Percentiles rank a stretch among this genome's conserved stretches.
phyloP scores from a whole-genome alignment of 2,113 vertebrate genomes.

The Orthonyx spaldingii region DNA sequence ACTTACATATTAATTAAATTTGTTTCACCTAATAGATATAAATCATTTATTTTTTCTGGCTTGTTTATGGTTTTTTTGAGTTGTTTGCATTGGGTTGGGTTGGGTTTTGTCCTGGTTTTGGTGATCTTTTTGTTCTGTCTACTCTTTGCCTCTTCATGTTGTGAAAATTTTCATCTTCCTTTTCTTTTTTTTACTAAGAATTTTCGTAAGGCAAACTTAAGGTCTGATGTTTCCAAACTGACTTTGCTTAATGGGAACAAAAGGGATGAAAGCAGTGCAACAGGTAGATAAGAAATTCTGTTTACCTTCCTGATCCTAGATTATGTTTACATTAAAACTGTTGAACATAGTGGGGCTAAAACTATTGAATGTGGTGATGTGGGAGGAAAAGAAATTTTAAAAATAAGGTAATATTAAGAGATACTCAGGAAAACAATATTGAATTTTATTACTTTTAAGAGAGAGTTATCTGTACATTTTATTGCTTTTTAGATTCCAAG shows the following conservation, averaged over 20 bases:
- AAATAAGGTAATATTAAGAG: background rate
- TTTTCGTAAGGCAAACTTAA: background rate
- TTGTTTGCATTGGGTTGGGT: background rate
- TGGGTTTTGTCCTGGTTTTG: background rate
- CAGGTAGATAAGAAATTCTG: background rate
- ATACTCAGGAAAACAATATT: background rate
- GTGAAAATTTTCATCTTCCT: background rate
- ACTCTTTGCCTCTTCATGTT: accelerated
- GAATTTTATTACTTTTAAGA: background rate
- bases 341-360: background rate
- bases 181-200: background rate
- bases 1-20: background rate
- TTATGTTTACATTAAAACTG: background rate
- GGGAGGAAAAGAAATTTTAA: background rate
- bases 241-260: background rate
- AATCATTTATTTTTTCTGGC: accelerated
- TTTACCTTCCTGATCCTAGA: background rate
- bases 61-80: background rate
- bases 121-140: background rate
- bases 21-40: background rate
- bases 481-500: background rate
- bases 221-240: background rate
- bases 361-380: background rate
- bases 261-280: background rate
- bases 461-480: background rate